Evolutionary conservation across 2,888 invertebrate genomes (phyloP), one percentile per base, ranked within the genome.

Genomic region (Mylabris sibirica): DNA sequence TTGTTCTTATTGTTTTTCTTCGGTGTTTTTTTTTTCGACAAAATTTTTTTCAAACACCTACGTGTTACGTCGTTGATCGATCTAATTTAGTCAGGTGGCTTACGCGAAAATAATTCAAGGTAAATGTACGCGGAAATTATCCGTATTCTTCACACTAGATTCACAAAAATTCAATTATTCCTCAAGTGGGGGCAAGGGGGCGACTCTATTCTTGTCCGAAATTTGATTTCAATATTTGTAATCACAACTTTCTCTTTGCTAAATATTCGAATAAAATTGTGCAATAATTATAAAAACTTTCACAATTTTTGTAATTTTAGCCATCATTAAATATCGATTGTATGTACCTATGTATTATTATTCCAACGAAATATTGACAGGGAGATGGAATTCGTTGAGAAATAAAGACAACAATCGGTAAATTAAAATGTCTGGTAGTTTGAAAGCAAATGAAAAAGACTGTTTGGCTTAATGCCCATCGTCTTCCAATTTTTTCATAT

Each of bases 401-500:
- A n/a, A 44, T 11, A 11, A 53, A 20, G 22, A 53, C 22, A 53
- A 53, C 11, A 53, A 22, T 22, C 49, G n/a, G 44, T 44, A 53
- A 53, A 53, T 53, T 53, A 53, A 22, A 53, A 53, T 53, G 22
- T 53, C 49, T 53, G 49, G 57, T 20, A 1, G 49, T 49, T 20
- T 17, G 17, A 49, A 53, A 53, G 17, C 3, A 9, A 49, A 49
- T 2, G 20, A 24, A 24, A 57, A 24, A 57, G 24, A 24, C 57
- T 24, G 72, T 70, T 73, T 77, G 77, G 77, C 75, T 49, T 41
- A 9, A 30, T 65, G 73, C 74, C 75, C 69, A 72, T 57, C 67
- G 70, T 65, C 67, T 60, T 72, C 73, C 74, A 73, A 72, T 72
- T 73, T 78, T 79, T 79, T 80, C 77, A 78, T 79, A 79, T 78